Conservation (phyloP, 2,888 invertebrate genomes). For the Chrysodeixis includens region DNA sequence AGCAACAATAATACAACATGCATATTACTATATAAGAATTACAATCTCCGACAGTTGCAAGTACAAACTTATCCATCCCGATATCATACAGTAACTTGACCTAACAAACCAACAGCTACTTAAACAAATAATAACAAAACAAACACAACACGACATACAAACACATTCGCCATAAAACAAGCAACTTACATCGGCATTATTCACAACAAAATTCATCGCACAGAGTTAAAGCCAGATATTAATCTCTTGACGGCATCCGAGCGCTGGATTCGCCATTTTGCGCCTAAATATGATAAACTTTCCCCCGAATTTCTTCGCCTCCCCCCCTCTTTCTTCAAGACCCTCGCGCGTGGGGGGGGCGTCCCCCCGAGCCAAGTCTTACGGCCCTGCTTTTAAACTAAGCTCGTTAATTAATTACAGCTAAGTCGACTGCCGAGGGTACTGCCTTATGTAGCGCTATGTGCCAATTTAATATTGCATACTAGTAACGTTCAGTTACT, state of each 20-base stretch:
- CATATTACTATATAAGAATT: too few relatives aligned
- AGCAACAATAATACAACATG: too few relatives aligned
- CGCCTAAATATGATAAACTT: slow-evolving; percentile 90
- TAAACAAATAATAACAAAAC: slow-evolving; percentile 39
- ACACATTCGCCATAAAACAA: slow-evolving; percentile 72
- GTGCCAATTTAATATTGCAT: slow-evolving; percentile 86
- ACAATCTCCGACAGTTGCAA: too few relatives aligned
- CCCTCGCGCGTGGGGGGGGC: slow-evolving; percentile 68
- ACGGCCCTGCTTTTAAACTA: slow-evolving; percentile 90
- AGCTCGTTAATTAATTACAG: slow-evolving; percentile 90
- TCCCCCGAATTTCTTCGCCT: slow-evolving; percentile 87
- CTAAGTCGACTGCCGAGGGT: slow-evolving; percentile 86
- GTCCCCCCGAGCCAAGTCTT: slow-evolving; percentile 83
- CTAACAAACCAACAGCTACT: slow-evolving; percentile 21
- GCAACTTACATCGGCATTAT: slow-evolving; percentile 82
- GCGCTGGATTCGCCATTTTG: slow-evolving; percentile 89
- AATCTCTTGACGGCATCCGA: slow-evolving; percentile 86
- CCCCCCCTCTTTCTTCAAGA: slow-evolving; percentile 78
- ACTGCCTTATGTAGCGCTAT: slow-evolving; percentile 85
- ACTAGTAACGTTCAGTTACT: slow-evolving; percentile 49
- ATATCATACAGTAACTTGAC: slow-evolving; percentile 13
- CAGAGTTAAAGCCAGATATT: slow-evolving; percentile 88
- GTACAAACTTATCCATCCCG: not conserved
- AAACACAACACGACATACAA: slow-evolving; percentile 38
- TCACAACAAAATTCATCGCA: slow-evolving; percentile 86